phyloP scores from a whole-genome alignment of 2,797 vertebrate genomes.

The Melanotaenia nigrans region DNA sequence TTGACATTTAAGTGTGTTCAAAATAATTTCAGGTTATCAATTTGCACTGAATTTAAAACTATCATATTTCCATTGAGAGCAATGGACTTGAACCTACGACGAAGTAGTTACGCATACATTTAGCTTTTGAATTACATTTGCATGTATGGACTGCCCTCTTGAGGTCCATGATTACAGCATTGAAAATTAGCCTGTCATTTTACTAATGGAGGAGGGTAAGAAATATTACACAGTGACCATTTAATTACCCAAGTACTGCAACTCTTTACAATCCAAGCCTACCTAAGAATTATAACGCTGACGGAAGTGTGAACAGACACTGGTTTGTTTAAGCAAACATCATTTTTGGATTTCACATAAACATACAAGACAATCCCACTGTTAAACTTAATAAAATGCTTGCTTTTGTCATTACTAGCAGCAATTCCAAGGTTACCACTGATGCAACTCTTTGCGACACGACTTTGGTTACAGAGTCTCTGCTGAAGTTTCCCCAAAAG shows the following conservation, averaged over 20 bases:
- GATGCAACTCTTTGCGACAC: neutral
- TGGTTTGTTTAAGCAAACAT: constrained; percentile 17
- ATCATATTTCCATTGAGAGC: neutral
- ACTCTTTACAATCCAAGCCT: constrained; percentile 20
- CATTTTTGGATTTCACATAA: constrained; percentile 19
- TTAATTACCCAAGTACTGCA: constrained; percentile 27
- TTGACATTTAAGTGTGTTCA: neutral
- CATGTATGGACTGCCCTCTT: constrained; percentile 68
- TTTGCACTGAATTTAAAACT: no score
- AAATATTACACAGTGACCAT: constrained; percentile 31
- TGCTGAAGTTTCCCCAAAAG: constrained; percentile 53
- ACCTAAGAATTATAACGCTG: constrained; percentile 18
- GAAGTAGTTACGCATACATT: constrained; percentile 21
- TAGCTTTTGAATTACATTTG: constrained; percentile 27
- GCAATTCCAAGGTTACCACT: neutral
- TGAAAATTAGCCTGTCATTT: constrained; percentile 50
- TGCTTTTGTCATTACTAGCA: neutral
- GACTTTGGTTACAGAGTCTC: constrained; percentile 23
- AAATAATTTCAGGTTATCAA: neutral
- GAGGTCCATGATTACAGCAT: constrained; percentile 50
- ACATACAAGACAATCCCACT: neutral
- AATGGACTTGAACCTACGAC: constrained; percentile 4
- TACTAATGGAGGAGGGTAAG: constrained; percentile 36
- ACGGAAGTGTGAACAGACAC: constrained; percentile 12
- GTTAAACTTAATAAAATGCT: neutral